Conservation (phyloP, 2,113 vertebrate genomes). For the Zingel zingel region DNA sequence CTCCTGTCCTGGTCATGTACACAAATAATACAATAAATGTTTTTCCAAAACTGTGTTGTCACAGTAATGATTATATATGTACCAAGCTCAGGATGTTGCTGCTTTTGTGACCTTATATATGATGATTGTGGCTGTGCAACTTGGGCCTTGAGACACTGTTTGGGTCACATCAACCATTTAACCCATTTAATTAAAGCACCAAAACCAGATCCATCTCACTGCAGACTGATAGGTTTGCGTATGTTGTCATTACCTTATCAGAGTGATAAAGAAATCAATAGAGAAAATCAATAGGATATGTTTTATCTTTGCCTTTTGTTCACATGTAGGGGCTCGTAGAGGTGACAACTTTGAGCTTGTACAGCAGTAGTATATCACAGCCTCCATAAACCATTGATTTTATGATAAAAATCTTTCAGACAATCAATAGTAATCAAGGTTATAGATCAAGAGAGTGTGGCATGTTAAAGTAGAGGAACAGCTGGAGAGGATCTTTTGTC, state of each 20-base stretch:
- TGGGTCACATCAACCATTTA: constrained; percentile 16
- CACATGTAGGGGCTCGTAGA: constrained; percentile 85
- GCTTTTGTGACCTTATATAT: constrained; percentile 7
- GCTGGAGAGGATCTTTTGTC: constrained; percentile 81
- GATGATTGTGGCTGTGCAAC: background rate
- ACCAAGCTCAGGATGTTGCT: background rate
- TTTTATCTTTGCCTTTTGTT: constrained; percentile 87
- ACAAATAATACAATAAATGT: background rate
- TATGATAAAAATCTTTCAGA: constrained; percentile 90
- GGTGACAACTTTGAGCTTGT: constrained; percentile 85
- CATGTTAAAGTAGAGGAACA: constrained; percentile 84
- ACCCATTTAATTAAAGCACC: constrained; percentile 22
- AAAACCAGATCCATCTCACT: constrained; percentile 11
- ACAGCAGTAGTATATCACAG: constrained; percentile 86
- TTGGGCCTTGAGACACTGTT: constrained; percentile 6
- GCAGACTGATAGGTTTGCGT: constrained; percentile 31
- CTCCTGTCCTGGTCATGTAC: background rate
- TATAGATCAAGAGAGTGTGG: constrained; percentile 88
- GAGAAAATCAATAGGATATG: constrained; percentile 85
- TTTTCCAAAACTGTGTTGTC: background rate
- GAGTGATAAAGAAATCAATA: constrained; percentile 89
- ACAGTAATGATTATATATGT: too few species aligned
- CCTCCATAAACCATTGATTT: constrained; percentile 92
- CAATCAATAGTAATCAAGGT: constrained; percentile 90
- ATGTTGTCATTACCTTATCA: constrained; percentile 71